A percentile compares a stretch with the other conserved stretches of the same genome.
These are phyloP conservation scores for Onychomys torridus DNA, from an alignment of 2,797 vertebrate genomes.

Conservation along the genomic window DNA sequence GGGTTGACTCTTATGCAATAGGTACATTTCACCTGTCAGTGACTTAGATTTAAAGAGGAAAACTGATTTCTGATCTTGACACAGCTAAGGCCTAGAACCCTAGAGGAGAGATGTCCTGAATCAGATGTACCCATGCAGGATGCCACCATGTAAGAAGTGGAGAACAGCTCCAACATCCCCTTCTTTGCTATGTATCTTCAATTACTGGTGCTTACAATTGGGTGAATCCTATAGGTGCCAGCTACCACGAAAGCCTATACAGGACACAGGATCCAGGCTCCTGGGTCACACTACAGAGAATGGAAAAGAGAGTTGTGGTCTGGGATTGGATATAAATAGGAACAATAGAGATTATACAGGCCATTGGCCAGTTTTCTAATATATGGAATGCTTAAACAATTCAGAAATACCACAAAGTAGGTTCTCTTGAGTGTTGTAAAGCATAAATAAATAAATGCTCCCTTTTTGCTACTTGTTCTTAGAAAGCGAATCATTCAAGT, in stretches of 20 bases:
- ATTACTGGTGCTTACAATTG: accelerated
- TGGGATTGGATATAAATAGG: background rate
- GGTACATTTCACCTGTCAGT: background rate
- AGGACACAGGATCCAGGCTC: background rate
- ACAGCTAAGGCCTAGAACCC: background rate
- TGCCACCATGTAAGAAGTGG: background rate
- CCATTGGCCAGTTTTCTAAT: constrained; percentile 11
- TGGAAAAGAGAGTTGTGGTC: background rate
- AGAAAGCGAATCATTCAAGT: constrained; percentile 31
- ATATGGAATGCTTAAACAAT: background rate
- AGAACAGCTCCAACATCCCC: background rate
- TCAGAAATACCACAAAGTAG: constrained; percentile 34
- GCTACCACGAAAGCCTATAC: too few relatives aligned
- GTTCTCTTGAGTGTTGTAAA: constrained; percentile 57
- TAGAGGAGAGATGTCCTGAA: accelerated
- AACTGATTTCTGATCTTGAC: background rate
- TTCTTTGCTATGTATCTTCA: background rate
- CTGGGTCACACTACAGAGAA: accelerated
- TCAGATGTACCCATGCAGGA: too few relatives aligned
- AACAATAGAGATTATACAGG: background rate
- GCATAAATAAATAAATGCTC: constrained; percentile 66
- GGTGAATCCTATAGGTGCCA: background rate
- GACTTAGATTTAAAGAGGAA: background rate
- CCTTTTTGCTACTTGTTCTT: constrained; percentile 50
- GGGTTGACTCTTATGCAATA: background rate